phyloP scores from a whole-genome alignment of 1,140 invertebrate species.

The Drosophila funebris region DNA sequence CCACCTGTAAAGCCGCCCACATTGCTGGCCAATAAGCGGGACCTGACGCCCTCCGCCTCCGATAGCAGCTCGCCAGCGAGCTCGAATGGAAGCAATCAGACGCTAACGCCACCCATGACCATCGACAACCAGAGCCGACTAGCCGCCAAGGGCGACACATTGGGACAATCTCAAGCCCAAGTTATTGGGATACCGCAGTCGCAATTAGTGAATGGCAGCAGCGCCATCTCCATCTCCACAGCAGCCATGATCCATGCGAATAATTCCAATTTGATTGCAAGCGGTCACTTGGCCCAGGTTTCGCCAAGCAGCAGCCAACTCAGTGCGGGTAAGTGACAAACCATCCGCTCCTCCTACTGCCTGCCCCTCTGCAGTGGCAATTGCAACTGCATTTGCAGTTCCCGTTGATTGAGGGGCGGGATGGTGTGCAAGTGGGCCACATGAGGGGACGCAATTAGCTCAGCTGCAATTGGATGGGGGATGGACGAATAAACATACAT shows the following conservation, averaged over 20 bases:
- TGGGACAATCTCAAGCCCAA: constrained; percentile 34
- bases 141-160: constrained; percentile 48
- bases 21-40: constrained; percentile 55
- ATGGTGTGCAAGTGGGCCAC: background rate
- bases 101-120: constrained; percentile 81
- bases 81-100: constrained; percentile 83
- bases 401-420: background rate
- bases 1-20: constrained; percentile 44
- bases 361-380: background rate
- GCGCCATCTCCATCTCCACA: constrained; percentile 41
- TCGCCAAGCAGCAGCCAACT: constrained; percentile 54
- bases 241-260: constrained; percentile 77
- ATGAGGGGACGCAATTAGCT: constrained; percentile 41
- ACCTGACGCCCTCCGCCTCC: constrained; percentile 64
- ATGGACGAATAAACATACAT: background rate
- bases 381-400: constrained; percentile 45
- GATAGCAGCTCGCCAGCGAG: constrained; percentile 69
- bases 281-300: constrained; percentile 58
- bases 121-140: constrained; percentile 67
- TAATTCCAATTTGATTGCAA: constrained; percentile 79
- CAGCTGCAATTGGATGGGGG: constrained; percentile 12
- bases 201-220: constrained; percentile 70
- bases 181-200: constrained; percentile 50
- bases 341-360: background rate
- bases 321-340: constrained; percentile 67